phyloP scores from a whole-genome alignment of 2,797 vertebrate genomes.

The Psittacula echo region DNA sequence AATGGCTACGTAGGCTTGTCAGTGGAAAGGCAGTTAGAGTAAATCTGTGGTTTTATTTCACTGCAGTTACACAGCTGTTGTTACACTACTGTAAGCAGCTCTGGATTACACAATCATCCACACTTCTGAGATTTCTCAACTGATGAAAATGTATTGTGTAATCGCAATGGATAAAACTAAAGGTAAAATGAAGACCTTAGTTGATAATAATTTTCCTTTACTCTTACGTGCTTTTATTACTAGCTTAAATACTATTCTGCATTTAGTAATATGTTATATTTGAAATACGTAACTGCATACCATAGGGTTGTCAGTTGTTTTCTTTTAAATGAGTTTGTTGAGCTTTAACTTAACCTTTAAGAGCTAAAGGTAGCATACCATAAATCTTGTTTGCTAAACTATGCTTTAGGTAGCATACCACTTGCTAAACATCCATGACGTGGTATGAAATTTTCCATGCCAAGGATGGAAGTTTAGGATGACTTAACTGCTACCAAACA shows the following conservation, averaged over 20 bases:
- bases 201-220: neutral
- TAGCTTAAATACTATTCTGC: slow-evolving; percentile 1
- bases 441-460: neutral
- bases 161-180: neutral
- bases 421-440: neutral
- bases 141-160: neutral
- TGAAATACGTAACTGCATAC: neutral
- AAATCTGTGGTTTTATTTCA: neutral
- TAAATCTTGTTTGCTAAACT: neutral
- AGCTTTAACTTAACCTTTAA: neutral
- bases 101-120: neutral
- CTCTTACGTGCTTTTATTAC: neutral
- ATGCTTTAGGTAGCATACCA: neutral
- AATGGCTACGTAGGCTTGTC: neutral
- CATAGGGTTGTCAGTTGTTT: neutral
- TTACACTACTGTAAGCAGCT: neutral
- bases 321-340: neutral
- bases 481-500: neutral
- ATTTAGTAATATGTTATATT: neutral
- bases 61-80: neutral
- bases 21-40: neutral
- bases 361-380: neutral
- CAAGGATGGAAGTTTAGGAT: neutral
- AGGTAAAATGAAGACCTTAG: neutral
- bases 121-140: neutral